phyloP scores from a whole-genome alignment of 2,888 invertebrate species.

The Allophyes oxyacanthae region DNA sequence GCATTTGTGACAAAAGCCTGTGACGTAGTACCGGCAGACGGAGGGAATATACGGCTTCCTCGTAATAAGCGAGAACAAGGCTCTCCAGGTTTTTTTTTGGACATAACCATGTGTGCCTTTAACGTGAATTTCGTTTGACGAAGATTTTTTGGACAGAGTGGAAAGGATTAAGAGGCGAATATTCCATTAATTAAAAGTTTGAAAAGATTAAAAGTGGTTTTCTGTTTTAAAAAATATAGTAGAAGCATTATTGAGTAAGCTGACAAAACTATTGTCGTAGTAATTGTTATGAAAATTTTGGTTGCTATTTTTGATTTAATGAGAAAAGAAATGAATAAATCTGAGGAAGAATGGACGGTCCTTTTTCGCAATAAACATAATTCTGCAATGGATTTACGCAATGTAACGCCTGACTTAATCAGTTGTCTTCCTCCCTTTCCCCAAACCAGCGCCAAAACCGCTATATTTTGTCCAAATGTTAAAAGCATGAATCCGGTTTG shows the following conservation, averaged over 20 bases:
- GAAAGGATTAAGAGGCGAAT: constrained; percentile 10
- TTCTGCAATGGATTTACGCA: constrained; percentile 14
- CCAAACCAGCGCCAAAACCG: not conserved
- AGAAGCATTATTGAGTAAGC: not conserved
- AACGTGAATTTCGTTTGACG: constrained; percentile 22
- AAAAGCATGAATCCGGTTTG: not conserved
- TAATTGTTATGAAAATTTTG: not conserved
- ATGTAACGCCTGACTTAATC: constrained; percentile 18
- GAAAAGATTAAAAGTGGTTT: not conserved
- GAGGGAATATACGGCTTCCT: constrained; percentile 67
- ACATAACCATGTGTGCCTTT: constrained; percentile 28
- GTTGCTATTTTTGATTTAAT: constrained; percentile 6
- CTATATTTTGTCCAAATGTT: constrained; percentile 10
- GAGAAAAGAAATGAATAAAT: constrained; percentile 8
- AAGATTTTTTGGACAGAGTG: constrained; percentile 5
- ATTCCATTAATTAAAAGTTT: constrained; percentile 9
- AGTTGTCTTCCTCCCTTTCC: constrained; percentile 2
- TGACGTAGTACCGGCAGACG: constrained; percentile 56
- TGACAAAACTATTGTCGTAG: not conserved
- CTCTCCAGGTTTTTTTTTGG: constrained; percentile 50
- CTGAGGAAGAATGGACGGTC: not conserved
- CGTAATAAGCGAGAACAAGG: constrained; percentile 62
- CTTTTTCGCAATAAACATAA: not conserved
- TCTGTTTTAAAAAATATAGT: not conserved
- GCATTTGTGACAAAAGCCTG: constrained; percentile 70